phyloP scores from a whole-genome alignment of 2,888 invertebrate genomes.

The Papilio demoleus region DNA sequence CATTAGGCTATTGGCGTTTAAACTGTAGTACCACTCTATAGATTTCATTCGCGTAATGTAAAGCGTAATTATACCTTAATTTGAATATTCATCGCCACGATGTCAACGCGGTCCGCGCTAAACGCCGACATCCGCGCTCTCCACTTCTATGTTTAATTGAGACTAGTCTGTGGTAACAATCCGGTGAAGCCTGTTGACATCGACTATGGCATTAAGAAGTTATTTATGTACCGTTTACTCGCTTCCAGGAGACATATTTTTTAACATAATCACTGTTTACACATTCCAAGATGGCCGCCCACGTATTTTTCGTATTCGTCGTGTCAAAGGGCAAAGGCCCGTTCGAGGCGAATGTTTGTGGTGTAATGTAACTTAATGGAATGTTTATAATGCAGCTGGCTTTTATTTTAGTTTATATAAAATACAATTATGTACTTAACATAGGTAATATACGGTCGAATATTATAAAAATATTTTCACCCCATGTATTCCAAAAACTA shows the following conservation, averaged over 20 bases:
- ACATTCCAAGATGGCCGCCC: conserved; percentile 37
- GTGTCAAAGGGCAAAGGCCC: conserved; percentile 55
- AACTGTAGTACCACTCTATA: conserved; percentile 44
- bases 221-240: conserved; percentile 31
- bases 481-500: no score
- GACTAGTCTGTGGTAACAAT: conserved; percentile 41
- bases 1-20: no score
- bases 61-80: conserved; percentile 57
- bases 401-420: neutral
- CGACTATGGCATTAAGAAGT: conserved; percentile 25
- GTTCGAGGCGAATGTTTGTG: conserved; percentile 46
- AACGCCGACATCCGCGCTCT: conserved; percentile 46
- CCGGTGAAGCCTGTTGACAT: conserved; percentile 33
- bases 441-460: no score
- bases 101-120: conserved; percentile 53
- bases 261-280: conserved; percentile 31
- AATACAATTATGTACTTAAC: no score
- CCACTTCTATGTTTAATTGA: conserved; percentile 50
- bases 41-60: conserved; percentile 43
- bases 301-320: conserved; percentile 46
- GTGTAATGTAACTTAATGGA: conserved; percentile 17
- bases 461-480: no score
- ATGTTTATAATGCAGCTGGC: neutral
- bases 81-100: conserved; percentile 61
- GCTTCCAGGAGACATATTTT: conserved; percentile 39